Evolutionary conservation across 2,797 vertebrate species (phyloP).

Genomic region (Lithobates sylvaticus): DNA sequence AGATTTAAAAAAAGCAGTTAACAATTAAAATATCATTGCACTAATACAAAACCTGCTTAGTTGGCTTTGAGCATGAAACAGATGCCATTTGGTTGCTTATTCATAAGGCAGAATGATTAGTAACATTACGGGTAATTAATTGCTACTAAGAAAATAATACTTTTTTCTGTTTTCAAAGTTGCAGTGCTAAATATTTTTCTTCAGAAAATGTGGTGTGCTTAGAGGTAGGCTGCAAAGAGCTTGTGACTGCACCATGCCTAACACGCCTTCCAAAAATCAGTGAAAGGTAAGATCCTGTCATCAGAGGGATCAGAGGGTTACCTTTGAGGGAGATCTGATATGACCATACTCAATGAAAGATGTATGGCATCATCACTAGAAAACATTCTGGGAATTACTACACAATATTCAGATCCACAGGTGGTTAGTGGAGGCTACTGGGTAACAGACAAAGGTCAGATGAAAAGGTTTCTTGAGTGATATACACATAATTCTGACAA

Average conservation of each 20-base stretch:
- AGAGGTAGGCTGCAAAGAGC: neutral
- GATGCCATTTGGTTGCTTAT: neutral
- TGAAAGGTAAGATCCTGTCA: neutral
- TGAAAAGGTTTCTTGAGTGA: conserved; percentile 12
- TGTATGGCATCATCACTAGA: conserved; percentile 10
- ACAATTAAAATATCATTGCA: conserved; percentile 2
- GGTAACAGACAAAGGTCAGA: neutral
- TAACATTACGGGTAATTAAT: neutral
- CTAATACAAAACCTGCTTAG: neutral
- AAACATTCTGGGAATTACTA: conserved; percentile 42
- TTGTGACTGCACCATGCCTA: neutral
- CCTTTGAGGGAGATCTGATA: neutral
- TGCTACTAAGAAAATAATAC: neutral
- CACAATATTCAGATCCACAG: neutral
- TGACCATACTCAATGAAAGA: neutral
- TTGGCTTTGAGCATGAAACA: neutral
- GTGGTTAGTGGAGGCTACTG: neutral
- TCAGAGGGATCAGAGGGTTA: neutral
- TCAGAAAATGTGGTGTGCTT: neutral
- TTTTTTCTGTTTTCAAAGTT: neutral
- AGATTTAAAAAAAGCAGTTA: neutral
- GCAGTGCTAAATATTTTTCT: neutral
- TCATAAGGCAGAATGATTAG: neutral
- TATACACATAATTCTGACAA: conserved; percentile 10
- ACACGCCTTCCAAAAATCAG: neutral